Evolutionary conservation across 1,140 invertebrate species (phyloP).

Genomic region (Temnothorax nylanderi): DNA sequence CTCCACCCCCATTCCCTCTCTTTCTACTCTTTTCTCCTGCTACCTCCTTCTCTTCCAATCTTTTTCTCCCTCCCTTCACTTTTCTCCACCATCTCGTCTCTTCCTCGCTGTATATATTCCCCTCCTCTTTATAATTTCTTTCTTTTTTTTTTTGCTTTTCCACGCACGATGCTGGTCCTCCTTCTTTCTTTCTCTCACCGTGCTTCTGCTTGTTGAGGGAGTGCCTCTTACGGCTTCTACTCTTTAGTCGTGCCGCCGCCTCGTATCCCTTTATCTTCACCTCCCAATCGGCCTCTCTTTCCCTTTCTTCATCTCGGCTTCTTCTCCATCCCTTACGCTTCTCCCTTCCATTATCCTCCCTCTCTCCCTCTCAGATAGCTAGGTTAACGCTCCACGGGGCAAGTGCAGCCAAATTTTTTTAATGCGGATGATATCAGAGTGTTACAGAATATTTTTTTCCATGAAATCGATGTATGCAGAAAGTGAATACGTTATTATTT

Average conservation of each 20-base stretch:
- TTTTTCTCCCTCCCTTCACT: conserved; percentile 22
- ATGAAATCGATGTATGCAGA: background rate
- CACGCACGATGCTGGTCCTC: conserved; percentile 65
- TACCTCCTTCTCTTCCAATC: conserved; percentile 44
- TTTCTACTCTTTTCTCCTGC: conserved; percentile 48
- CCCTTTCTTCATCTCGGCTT: conserved; percentile 33
- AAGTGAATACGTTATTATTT: background rate
- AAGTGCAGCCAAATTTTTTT: conserved; percentile 20
- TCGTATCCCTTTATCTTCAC: conserved; percentile 79
- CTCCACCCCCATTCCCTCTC: conserved; percentile 47
- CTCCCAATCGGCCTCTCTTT: conserved; percentile 73
- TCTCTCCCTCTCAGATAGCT: background rate
- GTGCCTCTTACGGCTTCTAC: conserved; percentile 75
- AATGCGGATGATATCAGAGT: background rate
- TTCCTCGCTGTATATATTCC: conserved; percentile 18
- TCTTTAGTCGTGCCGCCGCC: conserved; percentile 77
- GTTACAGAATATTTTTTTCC: background rate
- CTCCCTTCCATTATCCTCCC: conserved; percentile 1
- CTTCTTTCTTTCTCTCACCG: conserved; percentile 55
- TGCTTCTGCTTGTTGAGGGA: conserved; percentile 62
- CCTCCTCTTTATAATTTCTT: conserved; percentile 40
- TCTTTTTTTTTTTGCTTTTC: conserved; percentile 68
- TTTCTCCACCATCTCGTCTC: background rate
- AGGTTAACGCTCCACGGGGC: conserved; percentile 23
- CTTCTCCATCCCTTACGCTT: conserved; percentile 7